phyloP scores from a whole-genome alignment of 2,113 vertebrate genomes.

The Bos indicus region DNA sequence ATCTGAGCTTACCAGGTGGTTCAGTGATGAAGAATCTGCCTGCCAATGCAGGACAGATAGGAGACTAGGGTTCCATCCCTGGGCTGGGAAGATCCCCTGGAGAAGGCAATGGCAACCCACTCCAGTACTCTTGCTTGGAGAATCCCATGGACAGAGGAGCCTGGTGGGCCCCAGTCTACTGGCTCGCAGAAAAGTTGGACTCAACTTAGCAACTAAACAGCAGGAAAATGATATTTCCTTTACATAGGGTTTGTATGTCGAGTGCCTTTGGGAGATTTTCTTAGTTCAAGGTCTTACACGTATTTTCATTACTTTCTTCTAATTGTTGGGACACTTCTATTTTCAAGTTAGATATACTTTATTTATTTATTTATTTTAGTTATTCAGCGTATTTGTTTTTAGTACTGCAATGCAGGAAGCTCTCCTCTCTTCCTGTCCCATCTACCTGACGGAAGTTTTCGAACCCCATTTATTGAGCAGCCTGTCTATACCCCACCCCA shows the following conservation, averaged over 20 bases:
- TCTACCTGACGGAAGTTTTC: accelerated
- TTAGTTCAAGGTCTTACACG: not conserved
- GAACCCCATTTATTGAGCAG: accelerated
- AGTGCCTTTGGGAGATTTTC: not conserved
- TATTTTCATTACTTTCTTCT: not conserved
- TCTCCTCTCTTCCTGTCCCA: accelerated
- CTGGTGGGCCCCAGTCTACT: accelerated
- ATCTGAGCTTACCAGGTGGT: not conserved
- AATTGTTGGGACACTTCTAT: not conserved
- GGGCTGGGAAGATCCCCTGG: not conserved
- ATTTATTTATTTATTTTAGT: not conserved
- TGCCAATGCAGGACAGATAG: not conserved
- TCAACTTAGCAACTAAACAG: not conserved
- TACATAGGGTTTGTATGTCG: not conserved
- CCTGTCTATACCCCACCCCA: not conserved
- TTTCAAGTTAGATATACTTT: not conserved
- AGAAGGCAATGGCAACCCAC: not conserved
- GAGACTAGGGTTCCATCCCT: not conserved
- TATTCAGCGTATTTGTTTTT: not conserved
- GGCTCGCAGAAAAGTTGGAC: not conserved
- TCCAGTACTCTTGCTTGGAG: not conserved
- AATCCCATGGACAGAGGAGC: not conserved
- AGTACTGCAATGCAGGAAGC: not conserved
- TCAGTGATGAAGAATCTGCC: not conserved
- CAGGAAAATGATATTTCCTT: not conserved